These are phyloP conservation scores for Python bivittatus DNA, from an alignment of 2,113 vertebrate genomes.

Conservation along the genomic window DNA sequence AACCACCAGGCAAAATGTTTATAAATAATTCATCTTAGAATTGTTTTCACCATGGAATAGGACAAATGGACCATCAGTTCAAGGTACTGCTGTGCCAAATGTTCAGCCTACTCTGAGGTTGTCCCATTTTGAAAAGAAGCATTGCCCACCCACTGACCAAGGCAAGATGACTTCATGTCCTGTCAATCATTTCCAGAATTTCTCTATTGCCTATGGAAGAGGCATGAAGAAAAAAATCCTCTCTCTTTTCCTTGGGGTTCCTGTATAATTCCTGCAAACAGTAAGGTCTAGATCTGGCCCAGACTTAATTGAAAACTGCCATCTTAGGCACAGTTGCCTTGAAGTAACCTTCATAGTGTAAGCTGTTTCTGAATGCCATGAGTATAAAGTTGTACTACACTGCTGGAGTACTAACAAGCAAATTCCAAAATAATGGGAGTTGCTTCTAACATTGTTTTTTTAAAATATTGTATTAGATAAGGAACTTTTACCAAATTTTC, in stretches of 20 bases:
- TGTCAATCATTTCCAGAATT: background rate
- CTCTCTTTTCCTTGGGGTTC: background rate
- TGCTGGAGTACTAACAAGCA: background rate
- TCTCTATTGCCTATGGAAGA: background rate
- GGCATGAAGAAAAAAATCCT: background rate
- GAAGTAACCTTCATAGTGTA: background rate
- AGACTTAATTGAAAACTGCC: background rate
- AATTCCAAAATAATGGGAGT: background rate
- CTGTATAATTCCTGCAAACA: background rate
- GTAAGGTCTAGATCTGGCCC: background rate
- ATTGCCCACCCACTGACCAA: background rate
- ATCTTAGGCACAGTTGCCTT: background rate
- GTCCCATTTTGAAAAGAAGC: background rate
- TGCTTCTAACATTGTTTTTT: background rate
- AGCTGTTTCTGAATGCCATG: background rate
- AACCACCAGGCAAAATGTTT: background rate
- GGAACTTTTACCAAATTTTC: background rate
- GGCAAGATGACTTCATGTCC: background rate
- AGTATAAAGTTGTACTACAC: background rate
- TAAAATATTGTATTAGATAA: background rate
- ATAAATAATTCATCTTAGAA: background rate
- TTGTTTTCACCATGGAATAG: background rate
- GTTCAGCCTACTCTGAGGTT: background rate
- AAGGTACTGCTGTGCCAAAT: background rate
- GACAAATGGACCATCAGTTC: background rate